Evolutionary conservation across 2,888 invertebrate genomes (phyloP).

Genomic region (Chrysodeixis includens): DNA sequence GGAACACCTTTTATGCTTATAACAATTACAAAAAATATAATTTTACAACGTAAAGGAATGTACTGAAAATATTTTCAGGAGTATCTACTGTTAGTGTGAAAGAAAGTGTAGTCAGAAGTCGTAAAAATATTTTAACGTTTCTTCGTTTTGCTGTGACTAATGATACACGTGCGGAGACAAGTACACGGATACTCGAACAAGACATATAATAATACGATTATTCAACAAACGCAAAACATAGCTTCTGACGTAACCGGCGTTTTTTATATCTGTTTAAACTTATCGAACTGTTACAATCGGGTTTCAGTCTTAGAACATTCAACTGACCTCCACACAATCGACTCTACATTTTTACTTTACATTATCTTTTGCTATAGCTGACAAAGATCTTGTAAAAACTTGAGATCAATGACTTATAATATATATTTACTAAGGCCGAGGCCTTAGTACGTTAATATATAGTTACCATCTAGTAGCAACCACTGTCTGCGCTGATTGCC

Average conservation of each 20-base stretch:
- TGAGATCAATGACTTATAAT: neutral
- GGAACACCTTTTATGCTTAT: constrained; percentile 16
- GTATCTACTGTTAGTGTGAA: neutral
- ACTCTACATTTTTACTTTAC: no score
- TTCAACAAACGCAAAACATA: neutral
- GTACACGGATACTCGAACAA: neutral
- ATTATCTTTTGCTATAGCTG: no score
- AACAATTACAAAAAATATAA: constrained; percentile 7
- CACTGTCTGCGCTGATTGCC: no score
- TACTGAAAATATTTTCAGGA: neutral
- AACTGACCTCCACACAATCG: no score
- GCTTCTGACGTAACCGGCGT: neutral
- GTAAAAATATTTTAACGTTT: neutral
- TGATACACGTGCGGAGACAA: neutral
- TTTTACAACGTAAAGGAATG: constrained; percentile 1
- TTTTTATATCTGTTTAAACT: neutral
- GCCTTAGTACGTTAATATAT: neutral
- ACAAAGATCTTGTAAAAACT: no score
- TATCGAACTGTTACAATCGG: neutral
- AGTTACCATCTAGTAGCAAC: neutral
- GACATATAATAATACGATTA: neutral
- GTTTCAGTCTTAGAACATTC: no score
- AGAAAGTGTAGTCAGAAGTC: neutral
- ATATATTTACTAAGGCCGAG: neutral
- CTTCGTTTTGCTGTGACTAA: neutral